Conservation (phyloP, 2,888 invertebrate genomes). For the Lamellibrachia satsuma region DNA sequence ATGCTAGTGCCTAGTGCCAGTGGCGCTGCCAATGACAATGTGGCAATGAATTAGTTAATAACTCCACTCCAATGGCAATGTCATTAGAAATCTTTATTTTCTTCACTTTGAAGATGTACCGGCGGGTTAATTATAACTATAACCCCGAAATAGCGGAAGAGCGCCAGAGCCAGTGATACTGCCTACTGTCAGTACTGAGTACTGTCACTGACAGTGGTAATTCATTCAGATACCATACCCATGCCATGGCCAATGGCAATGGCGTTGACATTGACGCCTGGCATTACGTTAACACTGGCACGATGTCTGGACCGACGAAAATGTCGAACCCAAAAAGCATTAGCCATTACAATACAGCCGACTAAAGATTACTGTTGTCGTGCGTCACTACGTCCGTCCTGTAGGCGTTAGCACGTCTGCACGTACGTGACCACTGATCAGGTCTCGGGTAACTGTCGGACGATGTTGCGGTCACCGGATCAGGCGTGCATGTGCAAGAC, state of each 20-base stretch:
- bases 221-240: too few relatives aligned
- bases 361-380: too few relatives aligned
- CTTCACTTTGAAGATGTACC: background rate
- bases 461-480: background rate
- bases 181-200: too few relatives aligned
- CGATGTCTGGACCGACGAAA: too few relatives aligned
- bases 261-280: too few relatives aligned
- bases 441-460: background rate
- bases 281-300: too few relatives aligned
- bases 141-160: too few relatives aligned
- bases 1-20: background rate
- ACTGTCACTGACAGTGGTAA: too few relatives aligned
- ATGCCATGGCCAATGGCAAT: too few relatives aligned
- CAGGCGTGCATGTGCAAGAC: background rate
- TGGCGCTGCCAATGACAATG: background rate
- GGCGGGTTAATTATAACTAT: background rate
- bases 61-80: background rate
- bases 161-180: too few relatives aligned
- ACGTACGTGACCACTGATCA: conserved; percentile 12
- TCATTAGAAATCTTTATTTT: background rate
- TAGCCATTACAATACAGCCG: too few relatives aligned
- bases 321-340: too few relatives aligned
- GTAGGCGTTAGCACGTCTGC: background rate
- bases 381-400: background rate
- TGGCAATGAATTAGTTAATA: background rate